Evolutionary conservation across 2,113 vertebrate genomes (phyloP).

Genomic region (Scomber scombrus): DNA sequence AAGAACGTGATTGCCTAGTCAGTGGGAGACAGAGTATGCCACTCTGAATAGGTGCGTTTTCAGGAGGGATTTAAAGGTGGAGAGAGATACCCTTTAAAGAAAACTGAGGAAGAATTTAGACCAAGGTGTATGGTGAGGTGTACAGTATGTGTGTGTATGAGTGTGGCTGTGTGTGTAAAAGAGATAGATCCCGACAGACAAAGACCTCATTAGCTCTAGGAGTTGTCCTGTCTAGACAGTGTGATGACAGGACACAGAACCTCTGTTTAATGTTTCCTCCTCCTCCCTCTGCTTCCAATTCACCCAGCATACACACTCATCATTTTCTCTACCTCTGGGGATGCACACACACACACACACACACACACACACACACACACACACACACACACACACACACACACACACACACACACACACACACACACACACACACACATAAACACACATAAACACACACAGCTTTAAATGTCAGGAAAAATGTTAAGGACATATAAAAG

Average conservation of each 20-base stretch:
- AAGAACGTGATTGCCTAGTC: too few species aligned
- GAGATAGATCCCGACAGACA: conserved; percentile 59
- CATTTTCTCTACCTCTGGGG: conserved; percentile 58
- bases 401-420: not conserved
- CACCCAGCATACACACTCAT: conserved; percentile 51
- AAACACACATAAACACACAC: not conserved
- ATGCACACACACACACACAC: conserved; percentile 37
- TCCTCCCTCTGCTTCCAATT: conserved; percentile 66
- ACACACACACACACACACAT: not conserved
- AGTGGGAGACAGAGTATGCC: too few species aligned
- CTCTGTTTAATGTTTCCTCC: conserved; percentile 81
- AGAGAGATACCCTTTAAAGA: too few species aligned
- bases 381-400: conserved; percentile 33
- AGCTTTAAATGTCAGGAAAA: conserved; percentile 40
- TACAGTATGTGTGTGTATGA: conserved; percentile 25
- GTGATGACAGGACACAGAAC: conserved; percentile 82
- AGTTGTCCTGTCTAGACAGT: conserved; percentile 82
- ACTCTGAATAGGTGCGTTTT: too few species aligned
- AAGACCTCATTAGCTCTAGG: conserved; percentile 80
- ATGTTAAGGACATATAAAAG: conserved; percentile 26
- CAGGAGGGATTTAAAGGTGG: too few species aligned
- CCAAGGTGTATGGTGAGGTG: conserved; percentile 8
- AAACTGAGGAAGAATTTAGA: conserved; percentile 25
- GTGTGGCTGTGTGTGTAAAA: conserved; percentile 18
- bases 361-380: conserved; percentile 4